Percentiles rank a stretch among this genome's conserved stretches.
phyloP scores from a whole-genome alignment of 2,888 invertebrate species.

The Chouioia cunea region DNA sequence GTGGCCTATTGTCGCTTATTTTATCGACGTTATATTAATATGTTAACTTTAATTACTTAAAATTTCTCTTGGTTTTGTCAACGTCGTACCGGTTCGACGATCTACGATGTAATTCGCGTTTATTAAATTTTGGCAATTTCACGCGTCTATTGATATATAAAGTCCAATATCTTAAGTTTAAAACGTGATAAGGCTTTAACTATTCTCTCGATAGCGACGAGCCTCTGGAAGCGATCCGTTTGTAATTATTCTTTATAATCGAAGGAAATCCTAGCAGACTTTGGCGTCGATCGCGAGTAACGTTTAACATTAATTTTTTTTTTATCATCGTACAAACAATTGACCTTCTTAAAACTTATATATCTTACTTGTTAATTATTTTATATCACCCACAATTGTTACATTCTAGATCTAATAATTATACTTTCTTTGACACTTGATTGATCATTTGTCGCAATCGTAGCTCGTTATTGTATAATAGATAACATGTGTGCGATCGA shows the following conservation, averaged over 20 bases:
- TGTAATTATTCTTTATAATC: neutral
- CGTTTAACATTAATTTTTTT: slow-evolving; percentile 28
- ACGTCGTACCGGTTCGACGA: slow-evolving; percentile 5
- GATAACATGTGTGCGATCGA: slow-evolving; percentile 30
- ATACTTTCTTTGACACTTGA: slow-evolving; percentile 49
- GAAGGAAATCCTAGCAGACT: slow-evolving; percentile 35
- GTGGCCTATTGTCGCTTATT: slow-evolving; percentile 52
- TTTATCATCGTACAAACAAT: slow-evolving; percentile 45
- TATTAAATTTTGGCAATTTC: slow-evolving; percentile 10
- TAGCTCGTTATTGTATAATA: slow-evolving; percentile 32
- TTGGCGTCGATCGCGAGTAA: slow-evolving; percentile 28
- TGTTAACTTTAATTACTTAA: slow-evolving; percentile 33
- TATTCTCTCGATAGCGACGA: slow-evolving; percentile 53
- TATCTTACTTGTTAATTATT: slow-evolving; percentile 39
- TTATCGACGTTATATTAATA: slow-evolving; percentile 34
- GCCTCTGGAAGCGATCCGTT: slow-evolving; percentile 24
- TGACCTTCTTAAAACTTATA: slow-evolving; percentile 38
- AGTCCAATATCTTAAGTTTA: slow-evolving; percentile 9
- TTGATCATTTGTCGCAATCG: slow-evolving; percentile 29
- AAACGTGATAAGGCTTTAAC: slow-evolving; percentile 37
- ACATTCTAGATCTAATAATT: slow-evolving; percentile 42
- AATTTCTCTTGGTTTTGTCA: slow-evolving; percentile 14
- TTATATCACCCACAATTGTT: slow-evolving; percentile 34
- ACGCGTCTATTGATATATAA: slow-evolving; percentile 25
- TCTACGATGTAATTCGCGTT: neutral